These are phyloP conservation scores for Zoanthus sociatus DNA, from an alignment of 92 coral and sea anemone genomes.

Conservation along the genomic window DNA sequence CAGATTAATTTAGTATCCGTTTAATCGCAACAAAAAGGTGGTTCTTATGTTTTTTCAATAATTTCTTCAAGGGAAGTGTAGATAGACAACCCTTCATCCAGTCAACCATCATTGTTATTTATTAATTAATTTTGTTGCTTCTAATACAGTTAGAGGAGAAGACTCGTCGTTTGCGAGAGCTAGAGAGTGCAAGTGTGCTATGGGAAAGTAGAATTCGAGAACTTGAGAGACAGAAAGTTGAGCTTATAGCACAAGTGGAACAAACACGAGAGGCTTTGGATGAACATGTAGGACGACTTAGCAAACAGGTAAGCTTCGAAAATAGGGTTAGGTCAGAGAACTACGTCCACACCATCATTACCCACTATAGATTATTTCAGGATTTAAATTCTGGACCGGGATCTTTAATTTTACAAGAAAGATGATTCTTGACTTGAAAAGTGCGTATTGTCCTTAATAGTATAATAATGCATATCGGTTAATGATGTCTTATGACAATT, in stretches of 20 bases:
- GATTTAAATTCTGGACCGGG: too few species aligned
- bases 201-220: constrained; percentile 96
- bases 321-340: background rate
- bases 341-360: background rate
- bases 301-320: constrained; percentile 78
- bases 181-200: constrained; percentile 82
- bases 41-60: too few species aligned
- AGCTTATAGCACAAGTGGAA: constrained; percentile 76
- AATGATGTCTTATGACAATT: too few species aligned
- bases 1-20: too few species aligned
- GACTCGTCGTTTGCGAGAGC: constrained; percentile 84
- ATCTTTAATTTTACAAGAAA: too few species aligned
- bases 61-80: too few species aligned
- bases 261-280: constrained; percentile 89
- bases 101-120: too few species aligned
- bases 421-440: too few species aligned
- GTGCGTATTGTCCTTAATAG: too few species aligned
- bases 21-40: too few species aligned
- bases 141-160: constrained; percentile 88
- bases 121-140: background rate
- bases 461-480: too few species aligned
- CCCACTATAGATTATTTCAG: background rate
- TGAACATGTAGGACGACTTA: constrained; percentile 93
- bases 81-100: too few species aligned
- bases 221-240: constrained; percentile 90